Conservation (phyloP, 1,140 invertebrate species). For the Neodiprion fabricii region DNA sequence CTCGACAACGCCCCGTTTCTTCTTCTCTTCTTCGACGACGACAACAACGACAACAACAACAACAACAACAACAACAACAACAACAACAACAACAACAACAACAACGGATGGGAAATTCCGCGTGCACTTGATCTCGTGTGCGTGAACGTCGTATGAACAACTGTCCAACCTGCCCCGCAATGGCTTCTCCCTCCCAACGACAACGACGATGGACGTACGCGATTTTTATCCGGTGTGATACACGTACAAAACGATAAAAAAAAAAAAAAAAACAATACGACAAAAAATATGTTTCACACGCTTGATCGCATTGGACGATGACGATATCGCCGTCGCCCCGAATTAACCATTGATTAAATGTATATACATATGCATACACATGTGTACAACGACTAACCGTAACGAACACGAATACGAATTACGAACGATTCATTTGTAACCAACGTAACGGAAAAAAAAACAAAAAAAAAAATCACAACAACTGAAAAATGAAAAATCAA, state of each 20-base stretch:
- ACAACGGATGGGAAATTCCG: not conserved
- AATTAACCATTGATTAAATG: too few species aligned
- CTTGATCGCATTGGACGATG: too few species aligned
- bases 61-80: not conserved
- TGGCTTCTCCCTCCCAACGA: not conserved
- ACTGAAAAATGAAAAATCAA: not conserved
- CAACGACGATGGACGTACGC: conserved; percentile 2
- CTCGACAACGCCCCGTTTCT: conserved; percentile 2
- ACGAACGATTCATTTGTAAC: not conserved
- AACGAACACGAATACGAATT: conserved; percentile 17
- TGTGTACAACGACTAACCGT: not conserved
- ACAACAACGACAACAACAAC: not conserved
- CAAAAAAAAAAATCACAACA: conserved; percentile 11
- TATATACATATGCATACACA: too few species aligned
- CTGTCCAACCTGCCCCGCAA: not conserved
- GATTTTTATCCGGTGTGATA: not conserved
- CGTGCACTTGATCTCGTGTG: not conserved
- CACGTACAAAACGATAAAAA: too few species aligned
- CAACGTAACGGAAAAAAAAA: conserved; percentile 3
- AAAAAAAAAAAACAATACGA: too few species aligned
- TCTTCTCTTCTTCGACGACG: not conserved
- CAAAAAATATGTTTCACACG: too few species aligned
- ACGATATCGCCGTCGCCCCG: too few species aligned
- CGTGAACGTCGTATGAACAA: not conserved
- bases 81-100: not conserved